Conservation (phyloP, 1,140 invertebrate species). For the Ylistrum balloti region DNA sequence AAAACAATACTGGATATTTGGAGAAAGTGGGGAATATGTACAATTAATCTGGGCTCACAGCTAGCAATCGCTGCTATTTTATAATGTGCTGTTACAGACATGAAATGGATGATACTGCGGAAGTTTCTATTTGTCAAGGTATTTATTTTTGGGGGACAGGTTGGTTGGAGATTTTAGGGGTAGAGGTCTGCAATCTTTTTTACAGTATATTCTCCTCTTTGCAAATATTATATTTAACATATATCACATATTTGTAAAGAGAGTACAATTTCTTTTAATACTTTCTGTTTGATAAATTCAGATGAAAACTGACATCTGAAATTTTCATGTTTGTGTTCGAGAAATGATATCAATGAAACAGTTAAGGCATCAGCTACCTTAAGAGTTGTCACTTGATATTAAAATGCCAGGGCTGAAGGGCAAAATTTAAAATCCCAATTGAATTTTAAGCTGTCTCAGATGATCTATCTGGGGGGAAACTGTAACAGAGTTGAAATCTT, state of each 20-base stretch:
- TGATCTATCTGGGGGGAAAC: neutral
- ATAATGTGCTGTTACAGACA: neutral
- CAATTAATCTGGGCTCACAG: neutral
- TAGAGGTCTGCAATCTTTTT: too few species aligned
- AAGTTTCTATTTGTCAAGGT: neutral
- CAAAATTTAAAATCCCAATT: slow-evolving; percentile 1
- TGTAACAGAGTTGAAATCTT: neutral
- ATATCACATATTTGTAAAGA: too few species aligned
- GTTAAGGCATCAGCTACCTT: neutral
- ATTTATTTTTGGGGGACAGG: neutral
- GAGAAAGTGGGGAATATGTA: neutral
- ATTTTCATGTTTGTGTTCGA: neutral
- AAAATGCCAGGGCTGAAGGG: neutral
- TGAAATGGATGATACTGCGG: neutral
- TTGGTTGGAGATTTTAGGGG: too few species aligned
- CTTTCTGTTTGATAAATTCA: too few species aligned
- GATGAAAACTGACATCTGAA: too few species aligned
- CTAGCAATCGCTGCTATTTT: neutral
- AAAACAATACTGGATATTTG: slow-evolving; percentile 4
- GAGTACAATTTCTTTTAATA: too few species aligned
- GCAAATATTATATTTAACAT: too few species aligned
- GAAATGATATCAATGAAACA: neutral
- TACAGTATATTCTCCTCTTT: too few species aligned
- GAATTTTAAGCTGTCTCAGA: neutral
- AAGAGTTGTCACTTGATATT: neutral